Conservation (phyloP, 2,113 vertebrate species). For the Campylorhamphus procurvoides region DNA sequence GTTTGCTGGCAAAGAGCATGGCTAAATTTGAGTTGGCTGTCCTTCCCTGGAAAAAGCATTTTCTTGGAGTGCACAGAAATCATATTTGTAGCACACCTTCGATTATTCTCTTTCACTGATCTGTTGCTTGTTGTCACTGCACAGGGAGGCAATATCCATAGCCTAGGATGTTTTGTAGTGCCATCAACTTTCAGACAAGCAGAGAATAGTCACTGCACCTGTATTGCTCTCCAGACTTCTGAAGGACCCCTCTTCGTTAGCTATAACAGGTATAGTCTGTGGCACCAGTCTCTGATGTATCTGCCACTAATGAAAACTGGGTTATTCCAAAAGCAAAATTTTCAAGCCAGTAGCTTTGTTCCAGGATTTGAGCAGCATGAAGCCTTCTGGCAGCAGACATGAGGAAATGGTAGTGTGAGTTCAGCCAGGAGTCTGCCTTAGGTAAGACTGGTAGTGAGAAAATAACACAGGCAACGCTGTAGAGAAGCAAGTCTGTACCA, state of each 20-base stretch:
- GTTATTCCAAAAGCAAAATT: neutral
- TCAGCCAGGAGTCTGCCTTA: neutral
- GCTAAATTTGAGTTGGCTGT: neutral
- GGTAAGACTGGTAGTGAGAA: neutral
- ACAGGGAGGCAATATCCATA: neutral
- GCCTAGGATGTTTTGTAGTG: neutral
- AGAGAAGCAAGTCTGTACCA: neutral
- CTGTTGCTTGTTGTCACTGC: neutral
- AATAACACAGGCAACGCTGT: neutral
- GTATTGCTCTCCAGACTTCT: neutral
- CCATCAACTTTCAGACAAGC: neutral
- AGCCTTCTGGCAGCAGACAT: neutral
- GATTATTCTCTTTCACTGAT: neutral
- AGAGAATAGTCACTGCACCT: neutral
- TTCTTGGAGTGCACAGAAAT: neutral
- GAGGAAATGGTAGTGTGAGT: neutral
- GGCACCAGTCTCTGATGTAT: neutral
- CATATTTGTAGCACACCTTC: fast-evolving
- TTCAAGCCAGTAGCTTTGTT: neutral
- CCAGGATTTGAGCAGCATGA: neutral
- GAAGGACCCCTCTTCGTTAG: neutral
- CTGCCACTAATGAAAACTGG: neutral
- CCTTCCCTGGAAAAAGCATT: neutral
- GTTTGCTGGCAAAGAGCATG: neutral
- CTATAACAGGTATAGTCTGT: neutral